phyloP scores from a whole-genome alignment of 2,797 vertebrate genomes.

The Myiotriccus ornatus region DNA sequence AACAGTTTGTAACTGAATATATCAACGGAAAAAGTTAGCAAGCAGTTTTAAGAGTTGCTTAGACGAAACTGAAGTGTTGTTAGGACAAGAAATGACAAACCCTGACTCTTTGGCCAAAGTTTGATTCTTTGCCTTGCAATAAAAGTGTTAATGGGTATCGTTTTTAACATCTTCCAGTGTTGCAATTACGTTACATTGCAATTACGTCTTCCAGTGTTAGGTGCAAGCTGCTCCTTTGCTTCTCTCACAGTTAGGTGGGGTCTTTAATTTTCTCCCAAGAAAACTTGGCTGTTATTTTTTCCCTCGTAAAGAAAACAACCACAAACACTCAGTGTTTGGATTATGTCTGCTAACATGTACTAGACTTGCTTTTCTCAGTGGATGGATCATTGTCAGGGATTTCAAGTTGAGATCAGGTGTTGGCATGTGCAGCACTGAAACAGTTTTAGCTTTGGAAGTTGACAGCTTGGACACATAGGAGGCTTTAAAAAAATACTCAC shows the following conservation, averaged over 20 bases:
- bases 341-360: not conserved
- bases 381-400: not conserved
- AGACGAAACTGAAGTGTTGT: not conserved
- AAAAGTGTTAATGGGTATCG: not conserved
- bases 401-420: not conserved
- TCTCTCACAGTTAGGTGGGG: not conserved
- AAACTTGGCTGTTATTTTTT: not conserved
- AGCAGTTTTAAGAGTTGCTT: slow-evolving; percentile 6
- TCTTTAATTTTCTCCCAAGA: not conserved
- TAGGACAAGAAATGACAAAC: slow-evolving; percentile 40
- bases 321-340: not conserved
- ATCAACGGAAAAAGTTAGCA: not conserved
- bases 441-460: not conserved
- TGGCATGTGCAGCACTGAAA: not conserved
- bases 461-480: not conserved
- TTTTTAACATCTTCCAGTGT: not conserved
- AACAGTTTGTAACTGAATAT: not conserved
- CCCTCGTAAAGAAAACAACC: not conserved
- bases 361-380: not conserved
- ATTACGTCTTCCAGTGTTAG: not conserved
- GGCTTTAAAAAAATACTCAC: not conserved
- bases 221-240: not conserved
- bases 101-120: not conserved
- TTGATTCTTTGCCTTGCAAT: not conserved
- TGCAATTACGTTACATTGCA: not conserved